Conservation (phyloP, 2,113 vertebrate genomes). For the Alaudala cheleensis region DNA sequence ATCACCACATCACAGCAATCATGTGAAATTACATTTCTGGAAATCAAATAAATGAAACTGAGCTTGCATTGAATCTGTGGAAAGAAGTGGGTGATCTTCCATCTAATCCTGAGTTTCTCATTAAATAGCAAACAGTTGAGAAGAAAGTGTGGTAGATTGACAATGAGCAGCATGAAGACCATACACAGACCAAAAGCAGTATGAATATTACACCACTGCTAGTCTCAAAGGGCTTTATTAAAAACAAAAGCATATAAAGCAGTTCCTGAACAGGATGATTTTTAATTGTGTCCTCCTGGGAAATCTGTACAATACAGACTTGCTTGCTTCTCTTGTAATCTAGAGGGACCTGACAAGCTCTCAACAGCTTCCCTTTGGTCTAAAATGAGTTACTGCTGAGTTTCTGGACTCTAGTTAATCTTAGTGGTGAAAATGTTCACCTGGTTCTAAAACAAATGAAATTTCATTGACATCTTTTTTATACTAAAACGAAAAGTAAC, state of each 20-base stretch:
- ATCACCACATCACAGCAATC: not conserved
- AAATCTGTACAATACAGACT: not conserved
- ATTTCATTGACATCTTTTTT: not conserved
- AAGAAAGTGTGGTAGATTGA: not conserved
- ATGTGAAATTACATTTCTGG: not conserved
- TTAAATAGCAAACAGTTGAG: not conserved
- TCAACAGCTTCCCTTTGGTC: not conserved
- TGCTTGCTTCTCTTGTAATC: not conserved
- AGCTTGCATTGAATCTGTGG: not conserved
- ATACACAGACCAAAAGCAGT: not conserved
- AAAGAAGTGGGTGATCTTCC: not conserved
- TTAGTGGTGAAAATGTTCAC: not conserved
- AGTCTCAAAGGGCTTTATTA: conserved; percentile 65
- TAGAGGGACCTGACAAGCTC: conserved; percentile 12
- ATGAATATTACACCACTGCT: not conserved
- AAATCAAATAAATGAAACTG: not conserved
- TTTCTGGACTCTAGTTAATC: not conserved
- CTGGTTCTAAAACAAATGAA: not conserved
- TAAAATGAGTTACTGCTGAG: not conserved
- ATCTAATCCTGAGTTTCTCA: not conserved
- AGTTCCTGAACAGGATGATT: conserved; percentile 1
- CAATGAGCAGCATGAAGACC: not conserved
- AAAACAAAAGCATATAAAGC: conserved; percentile 52
- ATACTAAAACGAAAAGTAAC: not conserved
- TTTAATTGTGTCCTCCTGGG: conserved; percentile 46